These are phyloP conservation scores for Macrotis lagotis DNA, from an alignment of 2,113 vertebrate species.

Conservation along the genomic window DNA sequence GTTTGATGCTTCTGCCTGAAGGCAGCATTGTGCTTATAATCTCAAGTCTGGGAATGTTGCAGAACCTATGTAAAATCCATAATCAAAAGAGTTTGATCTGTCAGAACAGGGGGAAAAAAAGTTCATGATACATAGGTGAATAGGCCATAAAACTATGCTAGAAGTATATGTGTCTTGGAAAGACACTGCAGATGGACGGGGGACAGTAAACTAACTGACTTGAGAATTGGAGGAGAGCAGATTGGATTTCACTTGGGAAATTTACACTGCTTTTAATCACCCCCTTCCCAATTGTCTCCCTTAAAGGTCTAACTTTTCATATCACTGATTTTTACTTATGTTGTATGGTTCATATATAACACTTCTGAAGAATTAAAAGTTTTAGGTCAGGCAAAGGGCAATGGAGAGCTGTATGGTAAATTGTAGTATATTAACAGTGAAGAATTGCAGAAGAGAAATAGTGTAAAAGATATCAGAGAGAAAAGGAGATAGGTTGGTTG, in stretches of 20 bases:
- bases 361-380: neutral
- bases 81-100: neutral
- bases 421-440: neutral
- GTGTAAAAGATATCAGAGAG: neutral
- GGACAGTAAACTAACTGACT: neutral
- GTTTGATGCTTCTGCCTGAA: neutral
- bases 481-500: neutral
- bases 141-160: neutral
- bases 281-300: neutral
- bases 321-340: neutral
- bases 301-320: neutral
- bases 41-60: neutral
- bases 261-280: neutral
- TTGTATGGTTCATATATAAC: neutral
- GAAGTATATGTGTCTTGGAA: neutral
- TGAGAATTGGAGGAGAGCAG: neutral
- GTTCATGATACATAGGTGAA: neutral
- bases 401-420: neutral
- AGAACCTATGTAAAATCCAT: neutral
- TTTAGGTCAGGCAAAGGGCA: neutral
- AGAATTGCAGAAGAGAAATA: neutral
- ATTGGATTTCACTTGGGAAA: neutral
- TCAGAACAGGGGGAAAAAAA: neutral
- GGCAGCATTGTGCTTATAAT: neutral
- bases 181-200: neutral